Evolutionary conservation across 2,888 invertebrate genomes (phyloP).

Genomic region (Drosophila dives): DNA sequence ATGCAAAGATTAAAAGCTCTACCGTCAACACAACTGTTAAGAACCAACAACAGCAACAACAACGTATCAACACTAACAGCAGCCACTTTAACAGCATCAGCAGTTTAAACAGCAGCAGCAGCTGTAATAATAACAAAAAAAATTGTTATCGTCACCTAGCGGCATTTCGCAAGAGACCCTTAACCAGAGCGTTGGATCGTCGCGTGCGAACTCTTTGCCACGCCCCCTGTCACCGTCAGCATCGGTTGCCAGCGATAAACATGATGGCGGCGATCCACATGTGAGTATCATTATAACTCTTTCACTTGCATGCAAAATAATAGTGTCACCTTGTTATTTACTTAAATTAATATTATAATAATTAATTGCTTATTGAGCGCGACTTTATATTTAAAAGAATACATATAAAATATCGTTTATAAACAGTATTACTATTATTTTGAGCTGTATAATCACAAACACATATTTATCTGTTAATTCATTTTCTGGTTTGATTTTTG

Average conservation of each 20-base stretch:
- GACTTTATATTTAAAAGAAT: neutral
- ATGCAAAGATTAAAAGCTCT: conserved; percentile 28
- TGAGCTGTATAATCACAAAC: neutral
- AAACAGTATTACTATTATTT: neutral
- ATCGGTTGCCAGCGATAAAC: conserved; percentile 95
- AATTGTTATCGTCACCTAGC: conserved; percentile 86
- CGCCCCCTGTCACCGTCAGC: conserved; percentile 96
- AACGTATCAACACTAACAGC: conserved; percentile 13
- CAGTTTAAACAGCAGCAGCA: conserved; percentile 7
- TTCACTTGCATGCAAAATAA: neutral
- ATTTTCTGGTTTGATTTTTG: neutral
- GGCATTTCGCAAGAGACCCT: conserved; percentile 87
- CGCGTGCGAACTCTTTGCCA: conserved; percentile 89
- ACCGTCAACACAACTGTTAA: conserved; percentile 20
- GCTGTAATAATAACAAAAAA: conserved; percentile 21
- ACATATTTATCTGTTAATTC: neutral
- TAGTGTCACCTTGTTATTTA: neutral
- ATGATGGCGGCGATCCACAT: conserved; percentile 90
- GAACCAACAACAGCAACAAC: conserved; percentile 31
- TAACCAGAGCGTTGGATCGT: conserved; percentile 87
- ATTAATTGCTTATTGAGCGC: neutral
- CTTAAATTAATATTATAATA: neutral
- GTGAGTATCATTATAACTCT: conserved; percentile 83
- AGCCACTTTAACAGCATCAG: conserved; percentile 26
- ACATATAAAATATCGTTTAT: neutral